A percentile compares a stretch with the other conserved stretches of the same genome.
Conservation (phyloP, 2,797 vertebrate genomes). For the Lacerta agilis region DNA sequence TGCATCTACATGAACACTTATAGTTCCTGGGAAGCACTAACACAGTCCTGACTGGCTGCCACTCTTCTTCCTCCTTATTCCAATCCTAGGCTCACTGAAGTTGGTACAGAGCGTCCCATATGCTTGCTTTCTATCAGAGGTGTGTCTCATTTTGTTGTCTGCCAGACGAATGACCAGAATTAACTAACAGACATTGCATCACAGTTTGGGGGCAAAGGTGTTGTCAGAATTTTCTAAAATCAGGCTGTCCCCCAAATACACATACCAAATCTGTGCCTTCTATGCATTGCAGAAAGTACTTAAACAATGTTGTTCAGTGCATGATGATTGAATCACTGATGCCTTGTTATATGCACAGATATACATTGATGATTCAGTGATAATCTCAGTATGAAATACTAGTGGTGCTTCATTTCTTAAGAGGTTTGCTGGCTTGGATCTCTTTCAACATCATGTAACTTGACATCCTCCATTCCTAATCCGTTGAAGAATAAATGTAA, state of each 20-base stretch:
- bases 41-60: too few relatives aligned
- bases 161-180: not conserved
- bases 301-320: not conserved
- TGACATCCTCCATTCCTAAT: not conserved
- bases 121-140: not conserved
- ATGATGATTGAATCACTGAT: not conserved
- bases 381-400: not conserved
- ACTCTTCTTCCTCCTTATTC: not conserved
- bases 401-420: not conserved
- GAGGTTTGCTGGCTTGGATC: not conserved
- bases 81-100: not conserved
- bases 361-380: not conserved
- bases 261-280: not conserved
- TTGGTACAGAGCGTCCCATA: not conserved
- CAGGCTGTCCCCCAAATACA: not conserved
- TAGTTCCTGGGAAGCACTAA: not conserved
- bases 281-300: not conserved
- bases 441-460: not conserved
- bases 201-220: not conserved
- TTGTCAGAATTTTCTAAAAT: not conserved
- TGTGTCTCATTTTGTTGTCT: not conserved
- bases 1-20: not conserved
- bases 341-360: not conserved
- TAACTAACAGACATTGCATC: not conserved
- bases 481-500: not conserved